Evolutionary conservation across 1,140 invertebrate genomes (phyloP).

Genomic region (Lasioglossum albipes): DNA sequence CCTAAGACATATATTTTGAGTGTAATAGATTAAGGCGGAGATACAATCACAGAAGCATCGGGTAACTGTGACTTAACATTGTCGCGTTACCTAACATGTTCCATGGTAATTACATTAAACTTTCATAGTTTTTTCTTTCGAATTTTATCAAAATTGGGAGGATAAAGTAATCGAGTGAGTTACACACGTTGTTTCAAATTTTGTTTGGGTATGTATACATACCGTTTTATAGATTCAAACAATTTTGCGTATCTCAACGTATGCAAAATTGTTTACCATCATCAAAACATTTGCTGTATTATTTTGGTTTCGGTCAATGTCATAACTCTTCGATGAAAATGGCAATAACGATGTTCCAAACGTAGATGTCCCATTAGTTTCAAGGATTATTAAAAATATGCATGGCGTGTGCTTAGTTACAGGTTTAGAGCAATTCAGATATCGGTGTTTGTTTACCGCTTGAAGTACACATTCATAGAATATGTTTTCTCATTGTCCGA

Average conservation of each 20-base stretch:
- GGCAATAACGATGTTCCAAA: conserved; percentile 3
- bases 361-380: conserved; percentile 23
- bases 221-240: conserved; percentile 8
- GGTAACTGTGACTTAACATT: conserved; percentile 28
- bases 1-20: conserved; percentile 43
- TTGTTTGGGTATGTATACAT: conserved; percentile 4
- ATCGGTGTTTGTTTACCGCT: conserved; percentile 17
- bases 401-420: conserved; percentile 44
- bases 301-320: no score
- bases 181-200: neutral
- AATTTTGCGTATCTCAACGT: neutral
- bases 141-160: neutral
- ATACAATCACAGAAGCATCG: conserved; percentile 24
- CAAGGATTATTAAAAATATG: conserved; percentile 28
- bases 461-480: conserved; percentile 21
- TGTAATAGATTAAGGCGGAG: conserved; percentile 23
- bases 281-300: no score
- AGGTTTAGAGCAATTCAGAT: conserved; percentile 23
- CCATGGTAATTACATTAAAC: conserved; percentile 12
- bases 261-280: conserved; percentile 3
- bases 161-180: neutral
- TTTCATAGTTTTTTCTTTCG: neutral
- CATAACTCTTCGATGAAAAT: neutral
- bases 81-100: conserved; percentile 27
- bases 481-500: neutral